A percentile compares a stretch with the other conserved stretches of the same genome.
Conservation (phyloP, 2,888 invertebrate species). For the Nowickia ferox region DNA sequence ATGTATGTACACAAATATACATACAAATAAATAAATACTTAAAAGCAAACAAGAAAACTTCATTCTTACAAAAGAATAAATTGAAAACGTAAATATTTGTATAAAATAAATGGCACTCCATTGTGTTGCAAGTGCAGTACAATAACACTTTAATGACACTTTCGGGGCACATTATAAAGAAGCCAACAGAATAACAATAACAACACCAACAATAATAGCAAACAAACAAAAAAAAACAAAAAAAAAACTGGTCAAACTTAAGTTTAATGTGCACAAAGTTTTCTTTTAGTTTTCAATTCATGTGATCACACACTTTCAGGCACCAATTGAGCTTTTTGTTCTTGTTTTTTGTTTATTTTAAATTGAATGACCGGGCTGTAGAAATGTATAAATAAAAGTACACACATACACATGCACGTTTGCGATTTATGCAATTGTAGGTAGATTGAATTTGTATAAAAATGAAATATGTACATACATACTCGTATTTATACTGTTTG, state of each 20-base stretch:
- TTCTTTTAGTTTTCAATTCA: conserved; percentile 57
- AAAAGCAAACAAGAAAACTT: conserved; percentile 44
- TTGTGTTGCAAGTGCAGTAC: conserved; percentile 68
- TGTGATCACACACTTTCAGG: conserved; percentile 44
- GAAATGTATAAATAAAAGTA: conserved; percentile 15
- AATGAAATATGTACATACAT: background rate
- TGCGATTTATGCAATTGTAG: background rate
- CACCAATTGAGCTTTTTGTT: conserved; percentile 51
- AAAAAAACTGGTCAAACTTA: conserved; percentile 19
- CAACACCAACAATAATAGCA: conserved; percentile 21
- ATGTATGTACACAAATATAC: background rate
- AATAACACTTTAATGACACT: conserved; percentile 70
- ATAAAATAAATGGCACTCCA: conserved; percentile 67
- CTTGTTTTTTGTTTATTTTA: conserved; percentile 27
- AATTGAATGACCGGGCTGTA: conserved; percentile 24
- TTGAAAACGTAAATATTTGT: conserved; percentile 69
- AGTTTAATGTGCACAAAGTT: conserved; percentile 40
- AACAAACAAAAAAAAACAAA: background rate
- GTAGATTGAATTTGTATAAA: background rate
- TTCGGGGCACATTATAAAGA: conserved; percentile 67
- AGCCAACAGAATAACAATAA: conserved; percentile 25
- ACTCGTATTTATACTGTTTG: conserved; percentile 12
- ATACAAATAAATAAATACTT: conserved; percentile 27
- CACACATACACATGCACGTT: background rate
- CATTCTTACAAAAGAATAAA: conserved; percentile 57